Evolutionary conservation across 1,140 invertebrate species (phyloP), one percentile per base, ranked within the genome.

Genomic region (Adoxophyes honmai): DNA sequence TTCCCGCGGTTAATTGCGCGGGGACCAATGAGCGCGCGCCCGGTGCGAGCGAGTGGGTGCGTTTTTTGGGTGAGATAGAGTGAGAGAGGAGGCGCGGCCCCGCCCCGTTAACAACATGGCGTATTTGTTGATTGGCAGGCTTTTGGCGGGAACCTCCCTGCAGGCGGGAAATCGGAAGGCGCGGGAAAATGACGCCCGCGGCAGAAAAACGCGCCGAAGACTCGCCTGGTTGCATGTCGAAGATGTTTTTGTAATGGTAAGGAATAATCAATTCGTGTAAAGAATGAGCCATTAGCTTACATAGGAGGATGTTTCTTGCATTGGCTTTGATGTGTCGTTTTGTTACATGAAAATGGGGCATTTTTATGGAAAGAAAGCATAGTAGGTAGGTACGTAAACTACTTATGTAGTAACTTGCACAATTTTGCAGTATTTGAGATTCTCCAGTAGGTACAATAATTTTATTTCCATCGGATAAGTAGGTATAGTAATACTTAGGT

Each of bases 21-120:
- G 66, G 81, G 70, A 81, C 85, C 85, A 88, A 88, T 88, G 75
- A 79, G 75, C 61, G 70, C 18, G 59, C 66, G 72, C 36, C 48
- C 66, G 44, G 81, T 75, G 81, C 57, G 84, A 84, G 73, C 60
- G 65, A 65, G 81, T 76, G 33, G 66, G 55, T 48, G 48, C 13
- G 35, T 44, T 62, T 62, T 64, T 63, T 39, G 74, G 74, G 64
- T 37, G 68, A 66, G 78, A 78, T 58, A 53, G 62, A 65, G 36
- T 37, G 58, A 35, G 55, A 63, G 57, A 62, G 66, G 71, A 68
- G 62, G 62, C 59, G 16, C 52, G 66, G 70, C 71, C 60, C 73
- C 85, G 85, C 85, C 85, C 82, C 68, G 68, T 73, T 81, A 77
- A 81, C 82, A 88, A 88, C 75, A 88, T 88, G 85, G 85, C 85